phyloP scores from a whole-genome alignment of 2,797 vertebrate genomes.

The Tragopan temminckii region DNA sequence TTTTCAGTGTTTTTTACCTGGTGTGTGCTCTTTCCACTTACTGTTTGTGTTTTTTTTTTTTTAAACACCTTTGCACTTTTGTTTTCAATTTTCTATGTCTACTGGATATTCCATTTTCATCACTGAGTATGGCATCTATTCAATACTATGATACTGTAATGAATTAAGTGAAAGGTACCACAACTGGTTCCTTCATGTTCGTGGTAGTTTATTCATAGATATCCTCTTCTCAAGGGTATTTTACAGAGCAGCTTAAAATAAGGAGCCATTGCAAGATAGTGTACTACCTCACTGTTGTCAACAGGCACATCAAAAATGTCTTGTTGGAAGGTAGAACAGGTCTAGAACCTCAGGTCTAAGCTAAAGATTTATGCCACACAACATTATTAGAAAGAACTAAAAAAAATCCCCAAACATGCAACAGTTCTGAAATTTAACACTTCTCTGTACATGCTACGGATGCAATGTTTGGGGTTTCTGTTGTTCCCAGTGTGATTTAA shows the following conservation, averaged over 20 bases:
- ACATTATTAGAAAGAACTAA: not conserved
- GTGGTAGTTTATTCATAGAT: not conserved
- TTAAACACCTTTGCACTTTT: accelerated
- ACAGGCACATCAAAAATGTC: not conserved
- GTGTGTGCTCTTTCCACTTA: not conserved
- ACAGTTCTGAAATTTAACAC: not conserved
- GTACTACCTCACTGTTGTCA: not conserved
- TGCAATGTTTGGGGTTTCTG: not conserved
- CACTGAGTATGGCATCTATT: not conserved
- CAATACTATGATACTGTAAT: not conserved
- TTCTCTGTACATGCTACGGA: not conserved
- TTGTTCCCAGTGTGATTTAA: not conserved
- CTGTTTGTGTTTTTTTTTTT: not conserved
- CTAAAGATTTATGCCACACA: not conserved
- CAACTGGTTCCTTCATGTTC: not conserved
- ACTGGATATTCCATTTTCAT: not conserved
- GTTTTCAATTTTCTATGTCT: not conserved
- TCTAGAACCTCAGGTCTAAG: not conserved
- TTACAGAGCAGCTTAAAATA: not conserved
- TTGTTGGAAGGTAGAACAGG: not conserved
- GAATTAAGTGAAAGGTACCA: not conserved
- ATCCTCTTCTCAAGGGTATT: not conserved
- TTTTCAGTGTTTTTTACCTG: not conserved
- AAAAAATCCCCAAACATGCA: not conserved
- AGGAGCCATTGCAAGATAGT: not conserved